These are phyloP conservation scores for Eulemur coronatus DNA, from an alignment of 2,797 vertebrate genomes.

Conservation along the genomic window DNA sequence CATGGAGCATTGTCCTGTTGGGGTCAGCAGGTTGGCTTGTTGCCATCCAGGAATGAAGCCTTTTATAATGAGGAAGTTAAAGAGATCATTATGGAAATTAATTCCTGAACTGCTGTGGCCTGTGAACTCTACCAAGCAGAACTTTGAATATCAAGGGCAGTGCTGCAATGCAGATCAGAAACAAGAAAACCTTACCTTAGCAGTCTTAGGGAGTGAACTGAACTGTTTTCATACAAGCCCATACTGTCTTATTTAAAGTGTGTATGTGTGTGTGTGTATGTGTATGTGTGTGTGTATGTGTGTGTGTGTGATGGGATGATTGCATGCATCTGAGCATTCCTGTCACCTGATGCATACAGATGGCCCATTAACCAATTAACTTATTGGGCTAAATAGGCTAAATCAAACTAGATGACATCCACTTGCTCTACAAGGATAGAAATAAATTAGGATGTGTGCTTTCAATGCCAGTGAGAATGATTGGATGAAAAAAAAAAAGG, in stretches of 20 bases:
- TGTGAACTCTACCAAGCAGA: conserved; percentile 74
- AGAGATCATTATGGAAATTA: conserved; percentile 80
- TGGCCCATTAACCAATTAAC: conserved; percentile 86
- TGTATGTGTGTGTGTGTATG: conserved; percentile 69
- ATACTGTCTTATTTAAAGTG: conserved; percentile 77
- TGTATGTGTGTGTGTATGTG: conserved; percentile 73
- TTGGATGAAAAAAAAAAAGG: conserved; percentile 68
- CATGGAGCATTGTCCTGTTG: conserved; percentile 54
- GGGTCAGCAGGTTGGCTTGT: conserved; percentile 77
- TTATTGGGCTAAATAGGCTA: conserved; percentile 83
- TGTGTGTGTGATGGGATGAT: conserved; percentile 57
- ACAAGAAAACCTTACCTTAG: neutral
- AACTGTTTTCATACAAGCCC: conserved; percentile 29
- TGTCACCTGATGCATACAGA: conserved; percentile 82
- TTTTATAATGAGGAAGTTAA: conserved; percentile 79
- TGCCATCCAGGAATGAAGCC: conserved; percentile 74
- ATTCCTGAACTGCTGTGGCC: conserved; percentile 73
- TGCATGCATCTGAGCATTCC: neutral
- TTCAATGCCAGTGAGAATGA: conserved; percentile 81
- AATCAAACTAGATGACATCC: conserved; percentile 84
- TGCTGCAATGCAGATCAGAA: conserved; percentile 42
- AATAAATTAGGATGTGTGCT: conserved; percentile 82
- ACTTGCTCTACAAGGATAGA: conserved; percentile 81
- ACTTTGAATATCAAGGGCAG: conserved; percentile 74
- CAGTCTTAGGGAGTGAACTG: neutral